Conservation (phyloP, 2,113 vertebrate genomes). For the Panthera tigris region DNA sequence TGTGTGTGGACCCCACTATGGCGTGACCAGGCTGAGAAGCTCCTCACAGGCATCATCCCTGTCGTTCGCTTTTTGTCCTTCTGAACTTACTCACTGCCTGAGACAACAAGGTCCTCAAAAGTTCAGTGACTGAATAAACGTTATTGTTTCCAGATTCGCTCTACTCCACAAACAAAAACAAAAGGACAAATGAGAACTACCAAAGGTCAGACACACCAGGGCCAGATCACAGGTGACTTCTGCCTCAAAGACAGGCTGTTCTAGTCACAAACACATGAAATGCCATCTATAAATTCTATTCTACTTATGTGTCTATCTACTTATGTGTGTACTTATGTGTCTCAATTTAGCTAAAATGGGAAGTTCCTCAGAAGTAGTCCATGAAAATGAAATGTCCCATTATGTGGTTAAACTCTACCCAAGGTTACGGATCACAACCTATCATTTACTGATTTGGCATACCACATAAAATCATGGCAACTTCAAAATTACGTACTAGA, state of each 20-base stretch:
- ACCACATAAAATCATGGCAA: not conserved
- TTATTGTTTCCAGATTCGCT: not conserved
- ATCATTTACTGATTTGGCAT: not conserved
- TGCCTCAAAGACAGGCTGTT: not conserved
- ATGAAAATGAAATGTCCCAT: not conserved
- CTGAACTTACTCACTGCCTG: not conserved
- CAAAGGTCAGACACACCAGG: not conserved
- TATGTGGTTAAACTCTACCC: not conserved
- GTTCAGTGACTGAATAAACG: not conserved
- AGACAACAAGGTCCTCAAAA: not conserved
- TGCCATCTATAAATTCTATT: not conserved
- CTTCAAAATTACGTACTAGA: not conserved
- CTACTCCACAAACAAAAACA: not conserved
- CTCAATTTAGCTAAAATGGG: not conserved
- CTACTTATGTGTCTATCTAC: not conserved
- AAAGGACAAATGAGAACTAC: not conserved
- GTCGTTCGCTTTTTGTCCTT: not conserved
- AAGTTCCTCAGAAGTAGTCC: not conserved
- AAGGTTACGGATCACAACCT: not conserved
- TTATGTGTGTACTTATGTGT: not conserved
- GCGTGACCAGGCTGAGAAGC: not conserved
- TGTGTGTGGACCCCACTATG: not conserved
- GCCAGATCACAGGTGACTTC: not conserved
- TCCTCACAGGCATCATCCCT: not conserved
- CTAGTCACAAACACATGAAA: not conserved